These are phyloP conservation scores for Genyomyrus donnyi DNA, from an alignment of 2,113 vertebrate genomes.

Conservation along the genomic window DNA sequence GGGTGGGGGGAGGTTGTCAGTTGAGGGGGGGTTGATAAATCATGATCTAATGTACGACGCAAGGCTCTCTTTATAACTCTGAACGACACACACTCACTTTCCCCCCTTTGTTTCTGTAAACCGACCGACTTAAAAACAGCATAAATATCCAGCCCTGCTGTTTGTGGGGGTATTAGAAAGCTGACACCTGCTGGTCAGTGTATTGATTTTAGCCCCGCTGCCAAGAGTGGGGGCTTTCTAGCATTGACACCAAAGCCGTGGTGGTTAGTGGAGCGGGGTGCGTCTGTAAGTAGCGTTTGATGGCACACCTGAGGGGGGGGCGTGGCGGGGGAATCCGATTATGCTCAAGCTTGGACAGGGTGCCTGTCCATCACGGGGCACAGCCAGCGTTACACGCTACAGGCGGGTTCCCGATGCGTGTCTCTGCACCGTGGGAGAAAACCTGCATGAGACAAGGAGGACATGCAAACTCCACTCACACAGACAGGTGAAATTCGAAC, in stretches of 20 bases:
- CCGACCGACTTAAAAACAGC: conserved; percentile 35
- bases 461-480: background rate
- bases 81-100: conserved; percentile 17
- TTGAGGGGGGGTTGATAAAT: conserved; percentile 23
- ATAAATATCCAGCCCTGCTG: conserved; percentile 56
- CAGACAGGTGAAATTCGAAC: background rate
- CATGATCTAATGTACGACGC: background rate
- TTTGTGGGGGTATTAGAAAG: conserved; percentile 50
- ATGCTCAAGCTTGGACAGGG: background rate
- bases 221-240: conserved; percentile 41
- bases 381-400: background rate
- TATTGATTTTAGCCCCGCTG: conserved; percentile 50
- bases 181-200: conserved; percentile 36
- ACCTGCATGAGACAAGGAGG: background rate
- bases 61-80: conserved; percentile 14
- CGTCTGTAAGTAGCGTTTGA: conserved; percentile 37
- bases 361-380: background rate
- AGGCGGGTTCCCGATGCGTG: background rate
- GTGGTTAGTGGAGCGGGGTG: conserved; percentile 34
- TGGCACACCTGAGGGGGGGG: conserved; percentile 37
- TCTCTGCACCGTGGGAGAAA: background rate
- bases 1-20: background rate
- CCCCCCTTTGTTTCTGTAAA: conserved; percentile 22
- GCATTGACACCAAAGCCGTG: conserved; percentile 31
- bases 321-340: conserved; percentile 9